Percentiles rank a stretch among this genome's conserved stretches.
These are phyloP conservation scores for Andrena camellia DNA, from an alignment of 2,888 invertebrate species.

Conservation along the genomic window DNA sequence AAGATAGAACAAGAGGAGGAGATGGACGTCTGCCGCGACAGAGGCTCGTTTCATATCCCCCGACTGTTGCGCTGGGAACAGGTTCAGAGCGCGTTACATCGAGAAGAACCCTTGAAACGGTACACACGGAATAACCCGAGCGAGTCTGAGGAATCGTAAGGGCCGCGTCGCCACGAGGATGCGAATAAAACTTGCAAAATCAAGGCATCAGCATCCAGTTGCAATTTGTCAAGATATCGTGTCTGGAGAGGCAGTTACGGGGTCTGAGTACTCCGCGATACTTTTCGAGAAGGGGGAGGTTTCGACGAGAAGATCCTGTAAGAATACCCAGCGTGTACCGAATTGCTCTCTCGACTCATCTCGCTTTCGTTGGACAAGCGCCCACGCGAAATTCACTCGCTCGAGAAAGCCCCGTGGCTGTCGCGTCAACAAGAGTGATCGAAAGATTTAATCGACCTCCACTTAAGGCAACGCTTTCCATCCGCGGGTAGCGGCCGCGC, in stretches of 20 bases:
- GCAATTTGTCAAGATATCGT: neutral
- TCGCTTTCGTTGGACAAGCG: conserved; percentile 1
- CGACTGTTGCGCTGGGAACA: conserved; percentile 34
- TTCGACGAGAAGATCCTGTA: neutral
- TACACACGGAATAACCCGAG: conserved; percentile 2
- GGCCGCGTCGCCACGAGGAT: neutral
- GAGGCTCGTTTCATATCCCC: conserved; percentile 23
- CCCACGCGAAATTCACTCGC: neutral
- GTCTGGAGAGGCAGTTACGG: neutral
- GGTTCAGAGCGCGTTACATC: conserved; percentile 48
- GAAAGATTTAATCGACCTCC: conserved; percentile 19
- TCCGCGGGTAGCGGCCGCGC: neutral
- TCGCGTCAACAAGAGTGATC: conserved; percentile 11
- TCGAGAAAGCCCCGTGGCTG: neutral
- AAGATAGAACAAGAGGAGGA: conserved; percentile 35
- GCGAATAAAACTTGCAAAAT: conserved; percentile 27
- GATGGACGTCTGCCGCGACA: conserved; percentile 24
- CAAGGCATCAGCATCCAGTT: neutral
- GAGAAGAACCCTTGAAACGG: conserved; percentile 35
- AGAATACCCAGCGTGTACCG: neutral
- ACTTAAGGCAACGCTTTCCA: neutral
- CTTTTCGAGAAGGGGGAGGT: neutral
- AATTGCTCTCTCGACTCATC: neutral
- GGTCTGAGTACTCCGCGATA: too few relatives aligned
- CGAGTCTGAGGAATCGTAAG: conserved; percentile 9